Evolutionary conservation across 2,888 invertebrate species (phyloP).

Genomic region (Linnaemya tessellans): DNA sequence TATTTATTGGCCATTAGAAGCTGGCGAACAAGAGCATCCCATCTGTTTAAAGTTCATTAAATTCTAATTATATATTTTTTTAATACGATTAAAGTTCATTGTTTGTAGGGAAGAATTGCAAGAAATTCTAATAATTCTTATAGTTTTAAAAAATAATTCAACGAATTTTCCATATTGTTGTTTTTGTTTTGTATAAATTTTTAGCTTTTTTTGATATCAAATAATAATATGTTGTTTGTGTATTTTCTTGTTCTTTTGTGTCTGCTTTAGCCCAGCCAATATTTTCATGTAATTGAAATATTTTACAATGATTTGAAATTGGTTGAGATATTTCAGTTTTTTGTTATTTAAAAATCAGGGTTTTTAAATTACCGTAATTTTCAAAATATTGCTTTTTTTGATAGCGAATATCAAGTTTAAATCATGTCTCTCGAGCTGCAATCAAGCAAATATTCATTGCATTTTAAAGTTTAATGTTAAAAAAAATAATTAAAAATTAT

Average conservation of each 20-base stretch:
- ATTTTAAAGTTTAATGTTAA: no score
- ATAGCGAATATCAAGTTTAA: no score
- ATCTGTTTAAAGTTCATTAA: constrained; percentile 41
- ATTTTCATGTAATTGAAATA: background rate
- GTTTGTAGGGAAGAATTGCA: constrained; percentile 23
- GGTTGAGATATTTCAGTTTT: background rate
- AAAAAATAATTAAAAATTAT: no score
- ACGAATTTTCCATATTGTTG: constrained; percentile 50
- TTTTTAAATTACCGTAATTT: no score
- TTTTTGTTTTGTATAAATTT: constrained; percentile 4
- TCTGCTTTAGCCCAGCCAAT: background rate
- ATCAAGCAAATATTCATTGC: no score
- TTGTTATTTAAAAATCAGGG: no score
- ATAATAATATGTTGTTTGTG: constrained; percentile 18
- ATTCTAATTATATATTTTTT: constrained; percentile 27
- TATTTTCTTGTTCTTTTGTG: background rate
- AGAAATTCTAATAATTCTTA: constrained; percentile 16
- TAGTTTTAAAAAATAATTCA: constrained; percentile 5
- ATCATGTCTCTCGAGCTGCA: no score
- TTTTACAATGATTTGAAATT: no score
- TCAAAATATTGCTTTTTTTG: no score
- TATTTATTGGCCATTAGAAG: constrained; percentile 7
- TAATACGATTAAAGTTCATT: constrained; percentile 30
- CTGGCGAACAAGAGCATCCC: background rate
- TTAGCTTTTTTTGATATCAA: constrained; percentile 15